Conservation (phyloP, 2,113 vertebrate genomes). For the Coptodon bakossiorum region DNA sequence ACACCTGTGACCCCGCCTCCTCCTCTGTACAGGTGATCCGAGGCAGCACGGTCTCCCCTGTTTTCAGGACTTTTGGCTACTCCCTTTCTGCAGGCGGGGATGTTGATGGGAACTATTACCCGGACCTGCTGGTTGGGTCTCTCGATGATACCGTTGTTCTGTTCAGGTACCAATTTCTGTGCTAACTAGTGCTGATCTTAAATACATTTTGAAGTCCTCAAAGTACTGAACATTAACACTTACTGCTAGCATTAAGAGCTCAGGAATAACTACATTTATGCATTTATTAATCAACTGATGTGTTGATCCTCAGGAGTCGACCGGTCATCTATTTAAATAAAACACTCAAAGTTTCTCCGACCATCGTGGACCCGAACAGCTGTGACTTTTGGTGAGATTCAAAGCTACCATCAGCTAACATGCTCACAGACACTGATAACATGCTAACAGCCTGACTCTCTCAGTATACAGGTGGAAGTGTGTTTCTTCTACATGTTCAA, state of each 20-base stretch:
- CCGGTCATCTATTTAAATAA: conserved; percentile 61
- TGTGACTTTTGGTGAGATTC: conserved; percentile 61
- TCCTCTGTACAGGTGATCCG: conserved; percentile 51
- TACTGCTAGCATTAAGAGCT: not conserved
- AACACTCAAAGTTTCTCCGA: conserved; percentile 49
- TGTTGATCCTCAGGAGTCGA: conserved; percentile 44
- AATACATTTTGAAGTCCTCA: not conserved
- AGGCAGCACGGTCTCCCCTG: conserved; percentile 60
- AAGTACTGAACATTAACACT: not conserved
- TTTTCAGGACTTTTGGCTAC: conserved; percentile 81
- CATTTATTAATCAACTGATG: not conserved
- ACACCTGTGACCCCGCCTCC: not conserved
- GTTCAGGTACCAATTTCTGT: conserved; percentile 70
- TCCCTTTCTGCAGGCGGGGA: conserved; percentile 83
- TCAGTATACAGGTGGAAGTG: conserved; percentile 71
- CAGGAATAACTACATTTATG: not conserved
- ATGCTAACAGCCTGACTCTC: not conserved
- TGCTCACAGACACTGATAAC: not conserved
- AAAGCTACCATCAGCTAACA: not conserved
- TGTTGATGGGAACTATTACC: conserved; percentile 82
- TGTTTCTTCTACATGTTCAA: conserved; percentile 86
- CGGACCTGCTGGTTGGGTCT: conserved; percentile 86
- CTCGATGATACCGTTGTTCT: conserved; percentile 75
- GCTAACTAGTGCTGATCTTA: not conserved
- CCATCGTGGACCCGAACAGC: conserved; percentile 11